Evolutionary conservation across 2,113 vertebrate genomes (phyloP), one percentile per base, ranked within the genome.

Genomic region (Phalacrocorax pelagicus): DNA sequence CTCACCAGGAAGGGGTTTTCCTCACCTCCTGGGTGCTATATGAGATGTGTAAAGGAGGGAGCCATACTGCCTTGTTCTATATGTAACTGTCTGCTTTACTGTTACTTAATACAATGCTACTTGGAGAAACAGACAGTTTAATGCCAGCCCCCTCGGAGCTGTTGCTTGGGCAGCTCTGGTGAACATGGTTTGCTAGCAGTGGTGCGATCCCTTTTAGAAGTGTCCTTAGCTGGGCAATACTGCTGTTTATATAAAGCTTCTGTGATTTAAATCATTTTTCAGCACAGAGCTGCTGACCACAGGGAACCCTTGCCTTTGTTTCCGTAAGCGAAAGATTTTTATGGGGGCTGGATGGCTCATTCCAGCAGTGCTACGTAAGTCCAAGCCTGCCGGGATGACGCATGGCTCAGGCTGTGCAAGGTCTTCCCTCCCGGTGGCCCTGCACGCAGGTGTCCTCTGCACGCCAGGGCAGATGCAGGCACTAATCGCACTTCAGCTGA

Each of bases 401-500:
- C 81, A 30, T 0, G 36, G 71, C 70, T 74, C 51, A 1, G 77
- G 47, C 81, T 63, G 44, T 10, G 52, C 71, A 15, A 29, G 62
- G 44, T 78, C 73, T 10, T 6, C 74, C 69, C 62, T 40, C 27
- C 67, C 4, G 20, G 71, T 63, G 90, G 85, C 71, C 86, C 58
- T 51, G 78, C 84, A 49, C 0, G 0, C 36, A 36, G 72, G 51
- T 59, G 90, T 49, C 61, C 90, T 54, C 66, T 1, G 5, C 70
- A 67, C 3, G 6, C 55, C 84, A 9, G 83, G 71, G 40, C 40
- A 59, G 9, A 3, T 0, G 0, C 44, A 30, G 70, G 32, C 19
- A 15, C 55, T 6, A 7, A 18, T 4, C 0, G 0, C 62, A 27
- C 46, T 16, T 24, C 0, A 2, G 73, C 70, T 32, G 75, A 55